Evolutionary conservation across 2,797 vertebrate genomes (phyloP), one percentile per base, ranked within the genome.

Genomic region (Xenops minutus): DNA sequence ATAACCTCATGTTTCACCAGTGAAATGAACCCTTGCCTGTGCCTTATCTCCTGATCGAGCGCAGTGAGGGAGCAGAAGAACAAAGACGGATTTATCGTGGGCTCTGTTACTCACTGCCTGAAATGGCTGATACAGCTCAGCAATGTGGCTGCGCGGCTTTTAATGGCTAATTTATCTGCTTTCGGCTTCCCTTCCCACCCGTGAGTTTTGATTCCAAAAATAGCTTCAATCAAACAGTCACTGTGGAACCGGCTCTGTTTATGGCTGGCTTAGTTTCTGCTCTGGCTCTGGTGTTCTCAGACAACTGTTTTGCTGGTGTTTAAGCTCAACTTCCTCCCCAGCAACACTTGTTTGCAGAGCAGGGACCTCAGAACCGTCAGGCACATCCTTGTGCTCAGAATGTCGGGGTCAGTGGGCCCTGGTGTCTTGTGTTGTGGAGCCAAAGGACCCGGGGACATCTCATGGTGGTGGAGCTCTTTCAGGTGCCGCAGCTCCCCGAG

Each of bases 121-220:
- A 66, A 83, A 94, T 3, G 89, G 68, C 88, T 91, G 61, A 75
- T 51, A 72, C 75, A 88, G 87, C 73, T 90, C 84, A 93, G 95
- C 85, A 73, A 74, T 5, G 84, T 7, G 51, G 49, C 73, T 12
- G 9, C 43, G 9, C 81, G 22, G 63, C 96, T 92, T 89, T 64
- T 74, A 86, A 91, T 82, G 55, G 71, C 62, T 75, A 14, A 89
- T 92, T 97, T 88, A 89, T 95, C 96, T 95, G 86, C 79, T 89
- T 88, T 71, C 62, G 86, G 69, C 85, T 88, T 54, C 55, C 89
- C 92, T 96, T 91, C 67, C 87, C 85, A 79, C 80, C 89, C 10
- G 0, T 26, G 68, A 84, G 85, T 78, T 90, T 96, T 4, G 9
- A 23, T 82, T 97, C 96, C 93, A 93, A 97, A 93, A 95, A 87